These are phyloP conservation scores for Malaclemys terrapin DNA, from an alignment of 2,113 vertebrate genomes.

Conservation along the genomic window DNA sequence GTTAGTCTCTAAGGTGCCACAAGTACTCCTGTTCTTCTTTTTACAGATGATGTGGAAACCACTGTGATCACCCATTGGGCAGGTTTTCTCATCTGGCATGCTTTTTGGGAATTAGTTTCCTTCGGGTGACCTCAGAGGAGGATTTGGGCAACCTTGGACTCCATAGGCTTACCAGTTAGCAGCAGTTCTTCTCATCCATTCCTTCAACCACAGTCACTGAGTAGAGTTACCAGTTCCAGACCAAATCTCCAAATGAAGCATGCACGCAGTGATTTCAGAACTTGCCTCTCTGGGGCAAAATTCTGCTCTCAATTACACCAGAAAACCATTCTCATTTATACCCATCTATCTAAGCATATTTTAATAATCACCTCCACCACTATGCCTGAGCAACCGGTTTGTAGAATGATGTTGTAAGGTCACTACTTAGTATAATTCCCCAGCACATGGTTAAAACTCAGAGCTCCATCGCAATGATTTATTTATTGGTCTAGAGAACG, in stretches of 20 bases:
- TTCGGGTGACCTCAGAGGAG: not conserved
- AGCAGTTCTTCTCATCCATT: not conserved
- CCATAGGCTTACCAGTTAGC: fast-evolving
- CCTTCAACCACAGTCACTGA: not conserved
- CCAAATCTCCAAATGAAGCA: not conserved
- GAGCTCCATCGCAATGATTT: not conserved
- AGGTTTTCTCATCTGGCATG: fast-evolving
- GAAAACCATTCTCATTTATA: too few species aligned
- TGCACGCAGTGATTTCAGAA: fast-evolving
- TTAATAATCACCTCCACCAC: not conserved
- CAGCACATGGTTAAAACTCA: not conserved
- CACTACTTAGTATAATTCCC: not conserved
- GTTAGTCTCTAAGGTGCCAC: too few species aligned
- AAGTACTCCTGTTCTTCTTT: too few species aligned
- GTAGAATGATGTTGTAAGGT: not conserved
- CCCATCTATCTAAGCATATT: not conserved
- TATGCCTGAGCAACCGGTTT: not conserved
- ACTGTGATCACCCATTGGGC: not conserved
- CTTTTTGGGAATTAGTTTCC: not conserved
- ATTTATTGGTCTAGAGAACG: not conserved
- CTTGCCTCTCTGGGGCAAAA: not conserved
- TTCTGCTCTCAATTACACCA: not conserved
- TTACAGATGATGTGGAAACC: not conserved
- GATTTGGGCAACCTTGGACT: not conserved
- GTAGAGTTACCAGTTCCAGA: not conserved